phyloP scores from a whole-genome alignment of 64 coral and sea anemone species.

The Pachyseris speciosa region DNA sequence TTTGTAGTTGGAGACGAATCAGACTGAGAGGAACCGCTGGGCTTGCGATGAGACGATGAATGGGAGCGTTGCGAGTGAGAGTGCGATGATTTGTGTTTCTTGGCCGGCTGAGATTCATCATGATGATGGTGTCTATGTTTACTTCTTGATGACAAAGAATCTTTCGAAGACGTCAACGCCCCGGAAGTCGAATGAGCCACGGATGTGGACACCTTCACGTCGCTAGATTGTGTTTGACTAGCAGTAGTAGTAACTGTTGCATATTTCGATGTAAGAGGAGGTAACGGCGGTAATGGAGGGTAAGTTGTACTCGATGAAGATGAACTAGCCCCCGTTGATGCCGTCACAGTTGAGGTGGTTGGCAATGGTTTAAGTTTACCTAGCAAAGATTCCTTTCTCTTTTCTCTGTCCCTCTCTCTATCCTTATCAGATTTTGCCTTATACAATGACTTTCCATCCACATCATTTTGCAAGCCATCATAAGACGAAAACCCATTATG shows the following conservation, averaged over 20 bases:
- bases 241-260: conserved; percentile 63
- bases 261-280: conserved; percentile 93
- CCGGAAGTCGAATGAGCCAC: conserved; percentile 23
- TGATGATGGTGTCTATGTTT: conserved; percentile 79
- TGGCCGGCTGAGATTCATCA: conserved; percentile 69
- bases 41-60: conserved; percentile 60
- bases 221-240: conserved; percentile 51
- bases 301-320: conserved; percentile 52
- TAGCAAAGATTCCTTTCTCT: conserved; percentile 10
- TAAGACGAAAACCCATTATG: conserved; percentile 24
- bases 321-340: conserved; percentile 70
- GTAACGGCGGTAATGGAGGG: conserved; percentile 74
- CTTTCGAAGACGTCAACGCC: background rate
- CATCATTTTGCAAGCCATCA: background rate
- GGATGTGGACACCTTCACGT: conserved; percentile 63
- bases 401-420: conserved; percentile 10
- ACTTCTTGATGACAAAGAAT: conserved; percentile 36
- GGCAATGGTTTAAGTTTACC: conserved; percentile 28
- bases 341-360: conserved; percentile 57
- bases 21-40: conserved; percentile 40
- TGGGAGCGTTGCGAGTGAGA: conserved; percentile 62
- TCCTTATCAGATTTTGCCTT: conserved; percentile 31
- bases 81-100: conserved; percentile 95
- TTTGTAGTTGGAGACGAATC: conserved; percentile 49
- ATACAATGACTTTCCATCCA: background rate